phyloP scores from a whole-genome alignment of 1,140 invertebrate genomes.

The Drosophila eugracilis region DNA sequence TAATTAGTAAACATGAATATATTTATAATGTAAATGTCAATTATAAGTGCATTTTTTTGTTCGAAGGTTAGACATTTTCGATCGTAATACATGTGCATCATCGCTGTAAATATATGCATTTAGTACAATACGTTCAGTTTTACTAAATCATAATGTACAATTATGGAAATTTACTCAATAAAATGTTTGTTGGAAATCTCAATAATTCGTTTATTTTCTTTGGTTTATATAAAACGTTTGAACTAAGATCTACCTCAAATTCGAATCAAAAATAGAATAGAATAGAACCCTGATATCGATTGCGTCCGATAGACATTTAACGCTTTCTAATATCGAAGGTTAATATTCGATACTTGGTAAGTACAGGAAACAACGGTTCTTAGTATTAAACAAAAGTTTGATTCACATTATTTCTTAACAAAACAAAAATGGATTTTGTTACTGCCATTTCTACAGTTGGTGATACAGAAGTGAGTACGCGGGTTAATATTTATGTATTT shows the following conservation, averaged over 20 bases:
- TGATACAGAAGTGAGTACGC: slow-evolving; percentile 17
- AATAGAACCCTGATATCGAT: too few species aligned
- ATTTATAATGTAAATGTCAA: slow-evolving; percentile 45
- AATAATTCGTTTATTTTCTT: background rate
- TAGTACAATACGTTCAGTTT: slow-evolving; percentile 24
- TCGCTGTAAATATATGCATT: slow-evolving; percentile 71
- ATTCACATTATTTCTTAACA: background rate
- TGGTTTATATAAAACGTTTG: background rate
- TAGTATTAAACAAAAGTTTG: background rate
- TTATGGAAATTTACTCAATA: slow-evolving; percentile 35
- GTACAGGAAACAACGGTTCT: background rate
- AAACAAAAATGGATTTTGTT: slow-evolving; percentile 50
- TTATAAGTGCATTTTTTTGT: slow-evolving; percentile 55
- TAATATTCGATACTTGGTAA: too few species aligned
- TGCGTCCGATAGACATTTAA: too few species aligned
- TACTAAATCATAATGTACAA: slow-evolving; percentile 29
- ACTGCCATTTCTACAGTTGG: slow-evolving; percentile 38
- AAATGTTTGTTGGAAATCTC: slow-evolving; percentile 59
- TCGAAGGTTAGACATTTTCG: slow-evolving; percentile 20
- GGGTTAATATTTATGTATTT: background rate
- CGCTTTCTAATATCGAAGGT: too few species aligned
- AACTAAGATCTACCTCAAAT: too few species aligned
- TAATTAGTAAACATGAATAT: slow-evolving; percentile 23
- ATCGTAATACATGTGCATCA: slow-evolving; percentile 31
- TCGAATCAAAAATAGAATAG: too few species aligned